phyloP scores from a whole-genome alignment of 2,113 vertebrate genomes.

The Pollachius pollachius region DNA sequence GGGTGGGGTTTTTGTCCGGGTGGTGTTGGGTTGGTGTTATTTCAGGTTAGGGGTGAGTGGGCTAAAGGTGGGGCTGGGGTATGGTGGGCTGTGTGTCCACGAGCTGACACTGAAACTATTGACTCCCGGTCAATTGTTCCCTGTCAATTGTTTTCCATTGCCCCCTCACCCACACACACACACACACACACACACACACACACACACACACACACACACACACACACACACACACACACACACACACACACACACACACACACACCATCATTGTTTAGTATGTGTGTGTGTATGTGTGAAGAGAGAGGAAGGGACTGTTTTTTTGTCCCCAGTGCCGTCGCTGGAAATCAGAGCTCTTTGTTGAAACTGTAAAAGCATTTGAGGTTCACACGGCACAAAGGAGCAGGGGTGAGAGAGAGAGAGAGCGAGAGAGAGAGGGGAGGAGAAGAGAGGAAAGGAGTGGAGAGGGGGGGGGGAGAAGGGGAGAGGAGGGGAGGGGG shows the following conservation, averaged over 20 bases:
- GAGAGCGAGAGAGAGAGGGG: conserved; percentile 37
- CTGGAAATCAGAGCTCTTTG: conserved; percentile 57
- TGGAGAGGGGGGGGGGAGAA: no score
- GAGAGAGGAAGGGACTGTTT: conserved; percentile 32
- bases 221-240: no score
- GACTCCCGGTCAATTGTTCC: conserved; percentile 34
- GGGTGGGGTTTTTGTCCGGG: no score
- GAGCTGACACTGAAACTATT: conserved; percentile 31
- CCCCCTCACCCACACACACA: no score
- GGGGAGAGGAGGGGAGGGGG: conserved; percentile 29
- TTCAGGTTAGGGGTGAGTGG: no score
- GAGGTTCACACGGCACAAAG: conserved; percentile 32
- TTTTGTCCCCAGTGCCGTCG: conserved; percentile 30
- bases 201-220: no score
- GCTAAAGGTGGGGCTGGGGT: no score
- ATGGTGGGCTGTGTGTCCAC: no score
- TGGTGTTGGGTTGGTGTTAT: no score
- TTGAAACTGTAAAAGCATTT: conserved; percentile 55
- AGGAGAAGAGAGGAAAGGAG: conserved; percentile 33
- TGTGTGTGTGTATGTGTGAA: conserved; percentile 6
- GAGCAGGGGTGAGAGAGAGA: conserved; percentile 12
- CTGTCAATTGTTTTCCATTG: neutral
- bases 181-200: no score
- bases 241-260: conserved; percentile 2
- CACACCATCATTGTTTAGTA: no score